phyloP scores from a whole-genome alignment of 2,797 vertebrate genomes.

The Ispidina lecontei region DNA sequence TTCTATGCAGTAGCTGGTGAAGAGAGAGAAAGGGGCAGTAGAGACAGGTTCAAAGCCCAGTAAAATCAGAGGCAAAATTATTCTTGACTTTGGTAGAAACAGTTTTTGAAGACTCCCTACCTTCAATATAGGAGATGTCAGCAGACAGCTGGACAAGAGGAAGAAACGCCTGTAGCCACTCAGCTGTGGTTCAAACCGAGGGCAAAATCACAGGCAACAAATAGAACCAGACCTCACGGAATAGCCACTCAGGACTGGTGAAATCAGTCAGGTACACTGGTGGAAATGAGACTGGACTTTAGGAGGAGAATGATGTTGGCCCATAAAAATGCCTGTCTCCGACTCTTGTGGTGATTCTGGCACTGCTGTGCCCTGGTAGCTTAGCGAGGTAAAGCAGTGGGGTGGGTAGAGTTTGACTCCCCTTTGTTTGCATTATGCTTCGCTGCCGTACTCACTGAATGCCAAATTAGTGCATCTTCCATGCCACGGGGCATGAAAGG shows the following conservation, averaged over 20 bases:
- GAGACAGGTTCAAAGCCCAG: neutral
- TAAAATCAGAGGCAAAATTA: neutral
- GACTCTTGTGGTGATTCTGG: neutral
- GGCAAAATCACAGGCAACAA: neutral
- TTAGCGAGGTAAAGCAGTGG: slow-evolving; percentile 2
- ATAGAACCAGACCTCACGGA: neutral
- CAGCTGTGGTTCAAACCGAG: neutral
- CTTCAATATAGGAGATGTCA: neutral
- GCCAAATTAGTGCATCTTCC: slow-evolving; percentile 57
- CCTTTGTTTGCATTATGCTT: slow-evolving; percentile 40
- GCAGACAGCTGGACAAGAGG: neutral
- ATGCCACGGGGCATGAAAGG: slow-evolving; percentile 63
- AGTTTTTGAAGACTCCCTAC: neutral
- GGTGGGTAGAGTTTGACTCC: neutral
- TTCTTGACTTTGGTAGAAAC: neutral
- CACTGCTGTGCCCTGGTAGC: neutral
- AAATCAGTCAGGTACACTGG: neutral
- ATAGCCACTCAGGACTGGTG: neutral
- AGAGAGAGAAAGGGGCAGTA: neutral
- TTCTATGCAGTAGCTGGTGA: neutral
- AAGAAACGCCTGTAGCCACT: neutral
- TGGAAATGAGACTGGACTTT: neutral
- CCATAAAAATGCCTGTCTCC: neutral
- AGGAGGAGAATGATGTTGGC: neutral
- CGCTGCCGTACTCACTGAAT: slow-evolving; percentile 46